Evolutionary conservation across 2,888 invertebrate species (phyloP).

Genomic region (Pollenia angustigena): DNA sequence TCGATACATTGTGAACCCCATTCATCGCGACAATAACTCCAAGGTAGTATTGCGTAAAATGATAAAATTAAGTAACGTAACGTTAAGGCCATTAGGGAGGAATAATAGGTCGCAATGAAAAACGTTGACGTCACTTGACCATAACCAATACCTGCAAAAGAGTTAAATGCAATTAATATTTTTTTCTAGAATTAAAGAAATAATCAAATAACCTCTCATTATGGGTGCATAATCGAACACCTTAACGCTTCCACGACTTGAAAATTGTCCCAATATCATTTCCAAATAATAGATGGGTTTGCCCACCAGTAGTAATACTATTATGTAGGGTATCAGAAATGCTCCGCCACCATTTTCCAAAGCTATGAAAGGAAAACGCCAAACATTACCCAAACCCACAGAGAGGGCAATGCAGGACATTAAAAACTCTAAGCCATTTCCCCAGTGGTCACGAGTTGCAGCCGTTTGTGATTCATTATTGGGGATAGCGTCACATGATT

Average conservation of each 20-base stretch:
- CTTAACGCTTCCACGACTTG: conserved; percentile 88
- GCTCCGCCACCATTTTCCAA: conserved; percentile 88
- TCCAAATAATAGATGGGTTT: conserved; percentile 90
- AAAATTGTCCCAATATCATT: conserved; percentile 89
- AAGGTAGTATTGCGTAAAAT: conserved; percentile 86
- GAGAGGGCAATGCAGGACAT: conserved; percentile 86
- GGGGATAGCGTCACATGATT: neutral
- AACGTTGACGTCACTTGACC: conserved; percentile 85
- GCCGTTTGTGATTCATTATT: conserved; percentile 22
- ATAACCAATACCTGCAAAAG: conserved; percentile 85
- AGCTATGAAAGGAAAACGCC: conserved; percentile 88
- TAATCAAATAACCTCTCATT: conserved; percentile 86
- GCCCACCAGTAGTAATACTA: conserved; percentile 87
- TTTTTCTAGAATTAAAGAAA: neutral
- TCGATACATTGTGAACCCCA: conserved; percentile 84
- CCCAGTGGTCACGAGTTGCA: conserved; percentile 85
- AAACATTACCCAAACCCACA: conserved; percentile 88
- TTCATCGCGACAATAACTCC: conserved; percentile 86
- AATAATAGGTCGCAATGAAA: conserved; percentile 88
- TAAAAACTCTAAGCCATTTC: conserved; percentile 87
- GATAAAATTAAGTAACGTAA: conserved; percentile 87
- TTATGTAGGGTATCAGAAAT: conserved; percentile 88
- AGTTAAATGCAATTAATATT: neutral
- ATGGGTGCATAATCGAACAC: conserved; percentile 88
- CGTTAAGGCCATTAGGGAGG: conserved; percentile 87